Evolutionary conservation across 2,888 invertebrate genomes (phyloP).

Genomic region (Prosapia bicincta): DNA sequence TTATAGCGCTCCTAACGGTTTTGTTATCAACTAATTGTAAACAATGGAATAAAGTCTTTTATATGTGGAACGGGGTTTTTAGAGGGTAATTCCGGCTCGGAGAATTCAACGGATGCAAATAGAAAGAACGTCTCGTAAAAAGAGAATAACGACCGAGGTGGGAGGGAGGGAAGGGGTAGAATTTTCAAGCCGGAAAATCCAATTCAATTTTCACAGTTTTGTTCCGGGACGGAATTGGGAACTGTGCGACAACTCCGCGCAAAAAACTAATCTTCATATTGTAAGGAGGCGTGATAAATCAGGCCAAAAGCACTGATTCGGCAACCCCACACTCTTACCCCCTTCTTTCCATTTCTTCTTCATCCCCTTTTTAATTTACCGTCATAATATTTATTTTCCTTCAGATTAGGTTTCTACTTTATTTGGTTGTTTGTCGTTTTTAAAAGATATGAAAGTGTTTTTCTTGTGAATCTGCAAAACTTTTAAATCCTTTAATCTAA

Average conservation of each 20-base stretch:
- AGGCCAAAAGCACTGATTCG: conserved; percentile 27
- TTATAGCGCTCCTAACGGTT: not conserved
- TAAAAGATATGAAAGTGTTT: conserved; percentile 2
- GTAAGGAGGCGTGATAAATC: not conserved
- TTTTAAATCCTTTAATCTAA: too few species aligned
- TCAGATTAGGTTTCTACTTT: not conserved
- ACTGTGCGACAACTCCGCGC: not conserved
- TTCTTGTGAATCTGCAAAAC: not conserved
- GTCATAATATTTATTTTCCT: not conserved
- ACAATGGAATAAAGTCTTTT: not conserved
- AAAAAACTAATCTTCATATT: conserved; percentile 2
- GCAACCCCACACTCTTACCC: conserved; percentile 33
- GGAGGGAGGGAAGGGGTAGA: not conserved
- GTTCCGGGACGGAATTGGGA: not conserved
- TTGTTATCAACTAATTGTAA: conserved; percentile 2
- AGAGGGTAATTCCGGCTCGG: not conserved
- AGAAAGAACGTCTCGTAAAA: not conserved
- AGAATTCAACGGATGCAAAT: not conserved
- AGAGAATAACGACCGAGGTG: not conserved
- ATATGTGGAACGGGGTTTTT: not conserved
- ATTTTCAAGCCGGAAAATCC: not conserved
- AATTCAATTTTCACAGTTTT: conserved; percentile 1
- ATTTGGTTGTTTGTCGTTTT: not conserved
- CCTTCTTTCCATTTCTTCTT: conserved; percentile 24
- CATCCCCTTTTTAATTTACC: conserved; percentile 5